phyloP scores from a whole-genome alignment of 1,140 invertebrate species.

The Scaptomyza graminum region DNA sequence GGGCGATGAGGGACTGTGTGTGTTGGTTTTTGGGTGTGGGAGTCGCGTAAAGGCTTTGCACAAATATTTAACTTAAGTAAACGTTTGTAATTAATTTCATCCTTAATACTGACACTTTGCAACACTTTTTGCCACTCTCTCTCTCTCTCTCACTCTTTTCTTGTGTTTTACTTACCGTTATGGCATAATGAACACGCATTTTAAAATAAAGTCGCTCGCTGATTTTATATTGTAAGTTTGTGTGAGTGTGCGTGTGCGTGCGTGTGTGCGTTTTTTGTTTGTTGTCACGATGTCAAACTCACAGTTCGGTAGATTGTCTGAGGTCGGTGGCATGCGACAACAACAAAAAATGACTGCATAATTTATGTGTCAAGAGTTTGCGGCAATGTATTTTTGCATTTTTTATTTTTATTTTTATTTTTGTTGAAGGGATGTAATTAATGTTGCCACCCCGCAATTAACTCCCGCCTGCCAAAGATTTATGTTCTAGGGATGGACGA shows the following conservation, averaged over 20 bases:
- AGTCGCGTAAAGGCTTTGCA: slow-evolving; percentile 44
- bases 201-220: slow-evolving; percentile 67
- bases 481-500: slow-evolving; percentile 45
- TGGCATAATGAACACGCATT: slow-evolving; percentile 78
- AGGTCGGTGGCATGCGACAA: slow-evolving; percentile 4
- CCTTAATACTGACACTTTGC: slow-evolving; percentile 76
- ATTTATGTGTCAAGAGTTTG: slow-evolving; percentile 70
- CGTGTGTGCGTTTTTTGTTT: slow-evolving; percentile 10
- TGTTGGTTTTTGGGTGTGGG: slow-evolving; percentile 14
- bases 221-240: slow-evolving; percentile 27
- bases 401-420: slow-evolving; percentile 11
- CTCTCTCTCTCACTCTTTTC: not conserved
- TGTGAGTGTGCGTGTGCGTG: no score
- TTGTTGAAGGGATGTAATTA: slow-evolving; percentile 54
- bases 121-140: slow-evolving; percentile 53
- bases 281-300: slow-evolving; percentile 24
- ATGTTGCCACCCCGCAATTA: slow-evolving; percentile 71
- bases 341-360: slow-evolving; percentile 72
- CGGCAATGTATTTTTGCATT: slow-evolving; percentile 43
- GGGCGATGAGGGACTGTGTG: not conserved
- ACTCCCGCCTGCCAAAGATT: slow-evolving; percentile 60
- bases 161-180: slow-evolving; percentile 34
- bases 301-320: slow-evolving; percentile 23
- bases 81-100: slow-evolving; percentile 78
- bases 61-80: slow-evolving; percentile 82